Evolutionary conservation across 2,113 vertebrate species (phyloP).

Genomic region (Datnioides undecimradiatus): DNA sequence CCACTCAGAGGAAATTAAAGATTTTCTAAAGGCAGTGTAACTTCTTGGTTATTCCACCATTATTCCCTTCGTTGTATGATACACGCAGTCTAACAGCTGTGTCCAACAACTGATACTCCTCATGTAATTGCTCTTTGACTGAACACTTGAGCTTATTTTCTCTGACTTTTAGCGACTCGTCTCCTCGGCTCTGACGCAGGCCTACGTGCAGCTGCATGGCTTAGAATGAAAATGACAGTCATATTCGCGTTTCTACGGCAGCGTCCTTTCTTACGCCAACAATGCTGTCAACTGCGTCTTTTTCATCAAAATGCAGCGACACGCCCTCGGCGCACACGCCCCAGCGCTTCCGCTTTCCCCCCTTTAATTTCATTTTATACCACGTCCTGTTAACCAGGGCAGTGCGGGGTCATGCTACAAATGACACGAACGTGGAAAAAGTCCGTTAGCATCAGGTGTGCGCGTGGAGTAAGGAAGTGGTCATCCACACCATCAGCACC

Average conservation of each 20-base stretch:
- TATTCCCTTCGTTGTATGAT: not conserved
- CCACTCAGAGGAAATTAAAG: too few relatives aligned
- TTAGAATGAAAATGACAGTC: not conserved
- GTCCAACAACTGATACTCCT: not conserved
- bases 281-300: not conserved
- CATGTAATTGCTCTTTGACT: not conserved
- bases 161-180: not conserved
- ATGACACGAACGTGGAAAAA: not conserved
- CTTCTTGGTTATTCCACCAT: not conserved
- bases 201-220: not conserved
- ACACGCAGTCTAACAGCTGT: not conserved
- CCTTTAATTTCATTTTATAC: not conserved
- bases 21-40: too few relatives aligned
- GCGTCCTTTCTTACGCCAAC: not conserved
- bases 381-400: not conserved
- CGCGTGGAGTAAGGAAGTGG: not conserved
- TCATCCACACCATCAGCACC: slow-evolving; percentile 6
- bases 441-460: not conserved
- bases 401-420: not conserved
- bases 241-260: too few relatives aligned
- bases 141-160: not conserved
- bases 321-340: not conserved
- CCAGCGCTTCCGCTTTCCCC: slow-evolving; percentile 52
- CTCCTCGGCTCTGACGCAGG: fast-evolving
- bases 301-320: not conserved